These are phyloP conservation scores for Cyanoliseus patagonus DNA, from an alignment of 2,113 vertebrate genomes.

Conservation along the genomic window DNA sequence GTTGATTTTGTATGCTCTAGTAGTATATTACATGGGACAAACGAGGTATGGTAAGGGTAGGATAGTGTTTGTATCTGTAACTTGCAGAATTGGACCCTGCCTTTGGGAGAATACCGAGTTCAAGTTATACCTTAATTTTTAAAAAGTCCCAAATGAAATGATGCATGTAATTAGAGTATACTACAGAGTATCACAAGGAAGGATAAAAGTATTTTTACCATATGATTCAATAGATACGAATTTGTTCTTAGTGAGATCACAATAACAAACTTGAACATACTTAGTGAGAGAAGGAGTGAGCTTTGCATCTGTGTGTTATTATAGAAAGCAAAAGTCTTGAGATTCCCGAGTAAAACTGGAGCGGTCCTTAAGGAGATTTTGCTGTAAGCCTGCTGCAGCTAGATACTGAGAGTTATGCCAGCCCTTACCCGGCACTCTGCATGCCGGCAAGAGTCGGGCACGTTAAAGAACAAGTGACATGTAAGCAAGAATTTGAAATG, in stretches of 20 bases:
- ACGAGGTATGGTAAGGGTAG: neutral
- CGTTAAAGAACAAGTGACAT: neutral
- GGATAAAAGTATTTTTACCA: constrained; percentile 9
- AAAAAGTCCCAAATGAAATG: constrained; percentile 22
- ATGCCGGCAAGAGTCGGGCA: neutral
- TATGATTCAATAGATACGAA: neutral
- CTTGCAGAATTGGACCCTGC: neutral
- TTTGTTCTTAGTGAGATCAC: neutral
- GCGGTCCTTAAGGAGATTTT: neutral
- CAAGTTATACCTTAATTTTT: neutral
- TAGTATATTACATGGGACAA: constrained; percentile 24
- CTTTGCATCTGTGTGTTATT: neutral
- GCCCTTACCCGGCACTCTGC: neutral
- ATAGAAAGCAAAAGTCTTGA: neutral
- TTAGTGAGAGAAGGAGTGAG: neutral
- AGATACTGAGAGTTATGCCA: neutral
- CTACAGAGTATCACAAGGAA: neutral
- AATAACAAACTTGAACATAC: neutral
- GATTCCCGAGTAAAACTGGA: neutral
- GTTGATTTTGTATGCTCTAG: constrained; percentile 47
- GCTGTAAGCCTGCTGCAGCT: constrained; percentile 1
- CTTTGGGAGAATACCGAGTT: constrained; percentile 12
- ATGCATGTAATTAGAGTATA: neutral
- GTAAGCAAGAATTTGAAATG: neutral
- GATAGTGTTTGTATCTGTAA: neutral